Evolutionary conservation across 1,140 invertebrate species (phyloP), one percentile per base, ranked within the genome.

Genomic region (Sitophilus oryzae): DNA sequence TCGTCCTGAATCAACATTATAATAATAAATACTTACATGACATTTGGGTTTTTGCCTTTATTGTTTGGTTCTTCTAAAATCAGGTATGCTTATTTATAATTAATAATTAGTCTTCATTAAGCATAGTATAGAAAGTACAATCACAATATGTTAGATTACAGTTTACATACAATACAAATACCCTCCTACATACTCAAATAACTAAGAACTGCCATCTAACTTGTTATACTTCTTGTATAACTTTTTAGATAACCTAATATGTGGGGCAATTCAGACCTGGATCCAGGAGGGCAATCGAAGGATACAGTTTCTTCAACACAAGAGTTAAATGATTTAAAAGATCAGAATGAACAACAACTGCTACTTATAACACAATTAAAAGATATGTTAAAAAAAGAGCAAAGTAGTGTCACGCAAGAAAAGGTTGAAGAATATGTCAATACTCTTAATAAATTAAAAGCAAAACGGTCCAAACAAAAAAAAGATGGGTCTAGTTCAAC

Each of bases 331-430:
- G 70, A 72, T 44, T 52, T 71, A 15, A 67, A 70, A 62, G 70
- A 71, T 43, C 65, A 70, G 51, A 69, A 64, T 44, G 64, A 70
- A 47, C 68, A 72, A 42, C 69, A 72, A 45, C 67, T 70, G 46
- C 46, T 67, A 15, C 50, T 70, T 20, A 70, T 71, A 46, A 61
- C 65, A 37, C 69, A 72, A 52, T 43, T 72, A 16, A 71, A 70
- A 22, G 69, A 72, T 60, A 69, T 72, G 63, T 54, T 72, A 11
- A 57, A 66, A n/a, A 72, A 71, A 57, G 70, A 72, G 52, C 67
- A 69, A 23, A 66, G 59, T 15, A 69, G 42, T 46, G 62, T 68
- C 6, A 61, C 67, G 5, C 66, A 67, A 45, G 69, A 71, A 60
- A 71, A 71, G 64, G 67, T 69, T n/a, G 66, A 67, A 21, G 66